These are phyloP conservation scores for Himalopsyche anomala DNA, from an alignment of 2,888 invertebrate genomes.

Conservation along the genomic window DNA sequence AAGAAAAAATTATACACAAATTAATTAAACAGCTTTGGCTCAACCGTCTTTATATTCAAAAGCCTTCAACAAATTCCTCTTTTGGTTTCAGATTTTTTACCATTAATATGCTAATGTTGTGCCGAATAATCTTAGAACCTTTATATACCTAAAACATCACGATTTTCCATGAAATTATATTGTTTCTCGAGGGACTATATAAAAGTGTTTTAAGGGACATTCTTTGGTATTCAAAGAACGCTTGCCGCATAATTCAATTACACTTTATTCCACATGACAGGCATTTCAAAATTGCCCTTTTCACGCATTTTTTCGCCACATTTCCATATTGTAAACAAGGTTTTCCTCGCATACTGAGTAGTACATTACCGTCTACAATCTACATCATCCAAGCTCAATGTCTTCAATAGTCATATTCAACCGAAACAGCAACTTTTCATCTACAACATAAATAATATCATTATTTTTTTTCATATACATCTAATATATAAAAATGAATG, in stretches of 20 bases:
- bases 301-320: neutral
- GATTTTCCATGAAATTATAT: neutral
- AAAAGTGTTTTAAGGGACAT: neutral
- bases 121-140: neutral
- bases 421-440: neutral
- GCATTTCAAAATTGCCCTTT: constrained; percentile 38
- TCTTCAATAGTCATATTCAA: neutral
- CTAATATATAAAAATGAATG: too few species aligned
- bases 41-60: too few species aligned
- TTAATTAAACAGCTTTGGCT: too few species aligned
- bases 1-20: too few species aligned
- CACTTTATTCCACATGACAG: constrained; percentile 13
- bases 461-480: too few species aligned
- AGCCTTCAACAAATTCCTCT: too few species aligned
- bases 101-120: constrained; percentile 8
- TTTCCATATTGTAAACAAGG: constrained; percentile 36
- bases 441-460: too few species aligned
- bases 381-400: neutral
- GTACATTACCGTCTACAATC: neutral
- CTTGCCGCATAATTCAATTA: constrained; percentile 20
- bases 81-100: too few species aligned
- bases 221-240: constrained; percentile 2
- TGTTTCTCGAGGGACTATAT: neutral
- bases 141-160: neutral
- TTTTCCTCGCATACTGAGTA: neutral